Conservation (phyloP, 2,113 vertebrate genomes). For the Pluvianellus socialis region DNA sequence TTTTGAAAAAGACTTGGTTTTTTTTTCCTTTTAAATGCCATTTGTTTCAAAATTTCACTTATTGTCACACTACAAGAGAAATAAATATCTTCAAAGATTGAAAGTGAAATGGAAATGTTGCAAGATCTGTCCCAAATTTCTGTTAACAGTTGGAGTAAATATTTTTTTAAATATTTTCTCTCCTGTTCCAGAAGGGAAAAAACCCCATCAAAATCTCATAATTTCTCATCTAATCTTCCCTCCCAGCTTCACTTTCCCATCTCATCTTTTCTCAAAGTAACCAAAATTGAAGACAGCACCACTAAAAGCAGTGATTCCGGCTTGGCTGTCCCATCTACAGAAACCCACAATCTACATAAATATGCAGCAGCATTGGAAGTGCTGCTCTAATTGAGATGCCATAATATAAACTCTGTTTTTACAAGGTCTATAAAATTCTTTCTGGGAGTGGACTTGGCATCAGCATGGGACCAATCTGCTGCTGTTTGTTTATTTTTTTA, state of each 20-base stretch:
- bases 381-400: constrained; percentile 13
- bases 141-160: neutral
- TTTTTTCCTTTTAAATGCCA: neutral
- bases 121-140: neutral
- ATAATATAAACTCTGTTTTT: constrained; percentile 25
- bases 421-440: constrained; percentile 39
- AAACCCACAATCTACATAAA: neutral
- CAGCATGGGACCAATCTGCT: constrained; percentile 19
- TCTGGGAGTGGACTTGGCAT: constrained; percentile 38
- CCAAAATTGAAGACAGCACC: neutral
- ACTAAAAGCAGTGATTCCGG: neutral
- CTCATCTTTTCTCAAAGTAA: neutral
- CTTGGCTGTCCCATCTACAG: neutral
- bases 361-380: neutral
- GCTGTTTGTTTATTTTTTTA: constrained; percentile 49
- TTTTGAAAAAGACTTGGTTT: neutral
- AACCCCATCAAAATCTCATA: neutral
- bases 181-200: neutral
- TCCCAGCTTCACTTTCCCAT: neutral
- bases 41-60: neutral
- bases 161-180: neutral
- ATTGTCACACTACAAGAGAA: neutral
- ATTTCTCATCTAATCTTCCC: neutral
- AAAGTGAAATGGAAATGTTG: neutral
- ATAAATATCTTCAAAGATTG: neutral